Evolutionary conservation across 2,888 invertebrate species (phyloP).

Genomic region (Lasioglossum villosulum): DNA sequence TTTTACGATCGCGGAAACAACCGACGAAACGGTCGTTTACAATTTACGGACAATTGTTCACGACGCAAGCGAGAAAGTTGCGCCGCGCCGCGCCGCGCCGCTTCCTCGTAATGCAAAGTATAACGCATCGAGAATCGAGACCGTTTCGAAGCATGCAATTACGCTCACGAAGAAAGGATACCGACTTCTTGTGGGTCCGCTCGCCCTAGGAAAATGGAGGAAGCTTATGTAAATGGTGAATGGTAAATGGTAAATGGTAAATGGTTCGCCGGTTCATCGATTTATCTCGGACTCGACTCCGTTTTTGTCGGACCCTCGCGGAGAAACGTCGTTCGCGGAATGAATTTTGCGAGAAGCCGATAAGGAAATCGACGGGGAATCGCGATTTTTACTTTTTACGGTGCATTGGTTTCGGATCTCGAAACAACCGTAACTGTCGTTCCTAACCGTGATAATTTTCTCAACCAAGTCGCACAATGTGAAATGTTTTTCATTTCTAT

Average conservation of each 20-base stretch:
- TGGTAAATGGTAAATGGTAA: not conserved
- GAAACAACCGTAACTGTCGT: not conserved
- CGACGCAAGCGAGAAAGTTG: not conserved
- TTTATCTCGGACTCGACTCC: not conserved
- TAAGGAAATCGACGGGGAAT: conserved; percentile 19
- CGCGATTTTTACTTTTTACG: conserved; percentile 8
- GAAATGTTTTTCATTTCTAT: not conserved
- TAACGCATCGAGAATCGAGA: not conserved
- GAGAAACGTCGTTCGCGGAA: conserved; percentile 17
- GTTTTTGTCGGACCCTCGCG: conserved; percentile 5
- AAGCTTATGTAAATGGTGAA: conserved; percentile 41
- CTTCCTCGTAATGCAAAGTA: not conserved
- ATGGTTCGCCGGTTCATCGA: not conserved
- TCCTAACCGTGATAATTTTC: not conserved
- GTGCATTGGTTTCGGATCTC: not conserved
- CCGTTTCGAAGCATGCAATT: conserved; percentile 14
- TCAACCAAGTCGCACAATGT: not conserved
- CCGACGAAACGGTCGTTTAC: not conserved
- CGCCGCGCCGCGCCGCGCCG: not conserved
- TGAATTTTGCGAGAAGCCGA: conserved; percentile 24
- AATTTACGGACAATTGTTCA: not conserved
- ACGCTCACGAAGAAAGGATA: conserved; percentile 2
- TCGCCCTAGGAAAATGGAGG: conserved; percentile 17
- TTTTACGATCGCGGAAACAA: not conserved
- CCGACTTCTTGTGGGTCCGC: not conserved